Conservation (phyloP, 2,888 invertebrate genomes). For the Noctua fimbriata region DNA sequence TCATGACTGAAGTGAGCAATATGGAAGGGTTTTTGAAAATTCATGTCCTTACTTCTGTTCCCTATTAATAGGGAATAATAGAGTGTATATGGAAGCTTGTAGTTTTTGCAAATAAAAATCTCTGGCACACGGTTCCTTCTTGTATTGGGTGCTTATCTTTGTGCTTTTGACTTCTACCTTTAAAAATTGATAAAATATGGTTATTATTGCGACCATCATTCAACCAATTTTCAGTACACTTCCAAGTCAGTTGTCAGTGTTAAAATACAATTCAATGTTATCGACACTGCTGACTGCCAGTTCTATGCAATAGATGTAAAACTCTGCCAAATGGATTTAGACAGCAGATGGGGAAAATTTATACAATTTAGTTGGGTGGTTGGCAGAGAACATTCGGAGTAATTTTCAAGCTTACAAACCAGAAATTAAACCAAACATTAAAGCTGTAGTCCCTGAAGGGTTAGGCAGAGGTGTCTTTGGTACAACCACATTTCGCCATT, state of each 20-base stretch:
- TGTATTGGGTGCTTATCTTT: neutral
- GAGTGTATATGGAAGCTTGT: neutral
- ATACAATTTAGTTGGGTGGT: constrained; percentile 25
- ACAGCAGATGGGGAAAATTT: constrained; percentile 45
- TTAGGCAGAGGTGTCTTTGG: neutral
- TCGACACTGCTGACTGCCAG: constrained; percentile 36
- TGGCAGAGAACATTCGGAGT: constrained; percentile 32
- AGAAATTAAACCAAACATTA: neutral
- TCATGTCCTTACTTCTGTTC: neutral
- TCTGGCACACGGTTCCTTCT: neutral
- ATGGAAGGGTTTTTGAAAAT: neutral
- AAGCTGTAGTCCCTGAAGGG: neutral
- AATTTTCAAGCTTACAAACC: constrained; percentile 8
- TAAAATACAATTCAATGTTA: constrained; percentile 40
- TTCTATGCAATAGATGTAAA: constrained; percentile 42
- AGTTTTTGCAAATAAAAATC: neutral
- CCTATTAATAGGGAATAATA: neutral
- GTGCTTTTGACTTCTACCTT: neutral
- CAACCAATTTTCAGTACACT: constrained; percentile 11
- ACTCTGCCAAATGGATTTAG: constrained; percentile 49
- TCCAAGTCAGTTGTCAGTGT: constrained; percentile 9
- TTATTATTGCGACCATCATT: constrained; percentile 5
- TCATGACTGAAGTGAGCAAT: neutral
- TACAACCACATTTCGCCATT: neutral
- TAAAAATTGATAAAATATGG: neutral